These are phyloP conservation scores for Galeruca laticollis DNA, from an alignment of 2,888 invertebrate species.

Conservation along the genomic window DNA sequence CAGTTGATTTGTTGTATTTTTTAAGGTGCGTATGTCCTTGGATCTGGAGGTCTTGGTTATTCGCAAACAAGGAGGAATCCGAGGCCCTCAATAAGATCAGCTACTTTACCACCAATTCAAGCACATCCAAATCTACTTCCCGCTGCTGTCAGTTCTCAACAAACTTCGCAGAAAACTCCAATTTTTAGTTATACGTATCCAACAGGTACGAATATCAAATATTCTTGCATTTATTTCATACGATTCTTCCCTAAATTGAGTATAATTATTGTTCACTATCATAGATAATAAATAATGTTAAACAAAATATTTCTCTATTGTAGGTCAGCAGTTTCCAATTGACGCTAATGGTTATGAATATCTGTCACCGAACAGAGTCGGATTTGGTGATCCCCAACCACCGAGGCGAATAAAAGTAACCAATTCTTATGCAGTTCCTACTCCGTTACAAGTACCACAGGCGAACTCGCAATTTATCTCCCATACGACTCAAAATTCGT, in stretches of 20 bases:
- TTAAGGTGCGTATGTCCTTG: constrained; percentile 60
- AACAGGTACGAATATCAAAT: constrained; percentile 14
- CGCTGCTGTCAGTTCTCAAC: constrained; percentile 55
- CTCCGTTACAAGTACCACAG: constrained; percentile 40
- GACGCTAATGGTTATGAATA: constrained; percentile 56
- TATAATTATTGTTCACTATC: background rate
- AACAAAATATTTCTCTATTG: background rate
- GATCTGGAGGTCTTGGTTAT: constrained; percentile 63
- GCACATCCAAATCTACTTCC: constrained; percentile 58
- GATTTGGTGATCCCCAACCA: constrained; percentile 54
- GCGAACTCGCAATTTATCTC: constrained; percentile 14
- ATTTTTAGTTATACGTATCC: constrained; percentile 45
- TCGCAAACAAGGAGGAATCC: constrained; percentile 56
- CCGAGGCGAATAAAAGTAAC: constrained; percentile 53
- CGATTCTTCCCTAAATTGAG: background rate
- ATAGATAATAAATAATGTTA: too few species aligned
- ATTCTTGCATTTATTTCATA: too few species aligned
- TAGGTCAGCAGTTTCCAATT: constrained; percentile 30
- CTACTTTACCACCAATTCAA: constrained; percentile 55
- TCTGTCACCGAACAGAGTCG: constrained; percentile 51
- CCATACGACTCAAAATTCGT: constrained; percentile 22
- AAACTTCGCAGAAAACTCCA: constrained; percentile 34
- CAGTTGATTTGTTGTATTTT: background rate
- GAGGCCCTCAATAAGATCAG: constrained; percentile 52
- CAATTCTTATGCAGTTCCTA: constrained; percentile 56